Base-by-base conservation (phyloP, 2,797 vertebrate species). In the Chiroxiphia lanceolata region DNA sequence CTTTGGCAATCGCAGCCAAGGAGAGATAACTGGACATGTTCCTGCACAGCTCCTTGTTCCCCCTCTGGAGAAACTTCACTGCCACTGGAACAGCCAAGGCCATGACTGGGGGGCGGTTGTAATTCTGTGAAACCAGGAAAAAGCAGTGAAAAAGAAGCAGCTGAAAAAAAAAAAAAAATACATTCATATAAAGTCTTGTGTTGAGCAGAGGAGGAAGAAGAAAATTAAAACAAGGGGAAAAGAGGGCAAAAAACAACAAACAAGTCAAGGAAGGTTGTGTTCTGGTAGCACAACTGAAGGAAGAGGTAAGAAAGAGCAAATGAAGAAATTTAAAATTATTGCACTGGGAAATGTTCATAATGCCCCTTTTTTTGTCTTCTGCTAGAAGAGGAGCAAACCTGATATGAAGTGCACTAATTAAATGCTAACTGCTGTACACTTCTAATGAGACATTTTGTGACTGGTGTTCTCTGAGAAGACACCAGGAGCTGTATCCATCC, bases 1-100 rank as follows among this genome's bases (percentile, higher is more conserved):
- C 98, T 91, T 99, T 97, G 72, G 98, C 98, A 4, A 99, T 99
- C 6, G 99, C 98, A 22, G 98, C 99, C 97, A 99, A 94, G 19
- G 99, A 99, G 47, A 99, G 98, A 78, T 99, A 99, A 93, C 98
- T 99, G 47, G 99, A 99, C 99, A 99, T 99, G 97, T 99, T 99
- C 83, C 99, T 98, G 96, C 99, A 98, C 93, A 99, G 98, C 72
- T 99, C 99, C 95, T 97, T 98, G 89, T 98, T 99, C 50, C 99
- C 98, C 88, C 98, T 97, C 94, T 98, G 99, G 60, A 99, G 98
- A 97, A 99, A 99, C 23, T 98, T 98, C 95, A 99, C 99, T 0
- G 99, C 99, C 25, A 99, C 98, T 2, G 99, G 99, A 47, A 99
- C 98, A 3, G 99, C 99, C 72, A 99, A 93, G 14, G 97, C 98